Conservation (phyloP, 2,797 vertebrate species). For the Argyrosomus regius region DNA sequence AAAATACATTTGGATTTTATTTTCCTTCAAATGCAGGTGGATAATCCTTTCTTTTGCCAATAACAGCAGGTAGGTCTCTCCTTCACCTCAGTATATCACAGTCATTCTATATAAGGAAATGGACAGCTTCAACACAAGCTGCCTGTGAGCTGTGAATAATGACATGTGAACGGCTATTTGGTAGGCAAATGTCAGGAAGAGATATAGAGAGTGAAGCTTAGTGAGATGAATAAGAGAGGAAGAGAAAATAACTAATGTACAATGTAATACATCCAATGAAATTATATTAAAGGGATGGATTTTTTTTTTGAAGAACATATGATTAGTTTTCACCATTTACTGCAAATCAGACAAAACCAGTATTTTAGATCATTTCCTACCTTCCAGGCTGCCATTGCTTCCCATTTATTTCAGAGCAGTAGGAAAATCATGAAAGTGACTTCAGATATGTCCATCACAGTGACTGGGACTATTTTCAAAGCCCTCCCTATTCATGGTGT, state of each 20-base stretch:
- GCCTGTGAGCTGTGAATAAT: constrained; percentile 51
- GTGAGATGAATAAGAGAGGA: not conserved
- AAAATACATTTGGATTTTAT: not conserved
- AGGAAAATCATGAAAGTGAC: not conserved
- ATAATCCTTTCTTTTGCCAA: not conserved
- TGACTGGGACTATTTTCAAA: not conserved
- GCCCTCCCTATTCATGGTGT: not conserved
- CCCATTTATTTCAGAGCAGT: not conserved
- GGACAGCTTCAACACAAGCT: not conserved
- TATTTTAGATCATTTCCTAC: not conserved
- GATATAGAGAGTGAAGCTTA: not conserved
- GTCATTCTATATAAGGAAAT: constrained; percentile 53
- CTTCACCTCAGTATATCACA: constrained; percentile 5
- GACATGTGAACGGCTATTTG: constrained; percentile 63
- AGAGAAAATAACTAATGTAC: not conserved
- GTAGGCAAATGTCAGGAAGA: constrained; percentile 66
- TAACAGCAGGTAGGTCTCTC: not conserved
- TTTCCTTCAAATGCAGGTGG: not conserved
- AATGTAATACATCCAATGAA: not conserved
- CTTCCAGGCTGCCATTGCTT: constrained; percentile 12
- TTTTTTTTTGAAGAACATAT: not conserved
- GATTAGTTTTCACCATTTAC: not conserved
- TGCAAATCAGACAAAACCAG: not conserved
- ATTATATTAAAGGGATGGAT: not conserved
- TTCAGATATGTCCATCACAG: not conserved